Evolutionary conservation across 2,888 invertebrate species (phyloP).

Genomic region (Aleiodes leptofemur): DNA sequence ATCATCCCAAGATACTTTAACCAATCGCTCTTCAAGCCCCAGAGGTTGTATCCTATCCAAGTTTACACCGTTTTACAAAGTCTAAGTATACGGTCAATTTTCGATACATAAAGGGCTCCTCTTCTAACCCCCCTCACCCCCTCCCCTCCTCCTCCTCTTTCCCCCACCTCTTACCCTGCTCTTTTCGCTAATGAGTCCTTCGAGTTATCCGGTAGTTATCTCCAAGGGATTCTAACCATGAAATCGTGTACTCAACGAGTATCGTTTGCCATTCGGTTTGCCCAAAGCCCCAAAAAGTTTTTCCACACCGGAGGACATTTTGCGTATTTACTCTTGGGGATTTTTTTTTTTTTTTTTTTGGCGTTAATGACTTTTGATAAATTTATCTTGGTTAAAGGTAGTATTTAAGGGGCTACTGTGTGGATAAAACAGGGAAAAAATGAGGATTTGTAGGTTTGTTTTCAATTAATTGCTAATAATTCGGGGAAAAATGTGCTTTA

Average conservation of each 20-base stretch:
- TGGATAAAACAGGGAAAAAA: no score
- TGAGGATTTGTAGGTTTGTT: no score
- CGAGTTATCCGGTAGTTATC: constrained; percentile 21
- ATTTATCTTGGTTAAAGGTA: background rate
- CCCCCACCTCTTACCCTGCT: no score
- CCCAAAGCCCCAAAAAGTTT: background rate
- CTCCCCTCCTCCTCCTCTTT: no score
- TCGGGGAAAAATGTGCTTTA: no score
- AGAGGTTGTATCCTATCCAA: constrained; percentile 20
- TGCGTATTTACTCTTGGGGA: background rate
- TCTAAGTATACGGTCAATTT: constrained; percentile 25
- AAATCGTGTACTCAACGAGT: constrained; percentile 25
- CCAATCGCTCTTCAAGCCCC: constrained; percentile 24
- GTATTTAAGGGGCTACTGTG: no score
- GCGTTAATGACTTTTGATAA: background rate
- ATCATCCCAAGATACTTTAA: background rate
- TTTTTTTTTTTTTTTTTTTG: background rate
- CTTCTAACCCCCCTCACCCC: background rate
- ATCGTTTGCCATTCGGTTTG: constrained; percentile 11
- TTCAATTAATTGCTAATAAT: no score
- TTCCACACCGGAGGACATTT: background rate
- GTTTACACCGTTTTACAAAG: constrained; percentile 27
- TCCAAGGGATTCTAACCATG: constrained; percentile 13
- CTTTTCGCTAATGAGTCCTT: constrained; percentile 27
- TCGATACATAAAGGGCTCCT: constrained; percentile 1